Evolutionary conservation across 2,888 invertebrate species (phyloP).

Genomic region (Penaeus monodon): DNA sequence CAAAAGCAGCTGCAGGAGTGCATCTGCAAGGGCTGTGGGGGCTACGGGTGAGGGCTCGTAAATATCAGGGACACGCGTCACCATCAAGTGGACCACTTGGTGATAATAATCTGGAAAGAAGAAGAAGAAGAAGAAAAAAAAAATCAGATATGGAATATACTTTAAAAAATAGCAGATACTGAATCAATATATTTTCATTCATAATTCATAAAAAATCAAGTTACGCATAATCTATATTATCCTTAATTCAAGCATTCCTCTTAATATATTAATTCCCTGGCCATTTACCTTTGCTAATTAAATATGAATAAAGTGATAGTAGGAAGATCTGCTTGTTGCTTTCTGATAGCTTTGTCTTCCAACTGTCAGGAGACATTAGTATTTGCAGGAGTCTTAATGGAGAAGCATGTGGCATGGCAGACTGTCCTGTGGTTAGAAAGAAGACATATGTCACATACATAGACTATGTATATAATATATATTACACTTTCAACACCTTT

Average conservation of each 20-base stretch:
- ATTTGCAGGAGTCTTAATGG: conserved; percentile 46
- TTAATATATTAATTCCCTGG: too few relatives aligned
- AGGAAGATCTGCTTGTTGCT: conserved; percentile 43
- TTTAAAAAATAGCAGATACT: not conserved
- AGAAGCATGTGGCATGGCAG: conserved; percentile 34
- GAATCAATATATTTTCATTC: too few relatives aligned
- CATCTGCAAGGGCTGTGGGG: conserved; percentile 57
- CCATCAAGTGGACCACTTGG: conserved; percentile 48
- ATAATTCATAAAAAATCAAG: too few relatives aligned
- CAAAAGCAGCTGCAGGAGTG: conserved; percentile 53
- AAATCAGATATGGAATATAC: not conserved
- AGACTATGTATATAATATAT: not conserved
- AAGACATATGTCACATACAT: not conserved
- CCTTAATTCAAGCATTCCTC: too few relatives aligned
- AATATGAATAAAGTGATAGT: conserved; percentile 32
- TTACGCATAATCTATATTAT: too few relatives aligned
- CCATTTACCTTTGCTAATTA: conserved; percentile 41
- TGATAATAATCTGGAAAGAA: conserved; percentile 64
- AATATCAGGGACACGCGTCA: conserved; percentile 58
- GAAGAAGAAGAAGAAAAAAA: too few relatives aligned
- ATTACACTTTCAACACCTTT: too few relatives aligned
- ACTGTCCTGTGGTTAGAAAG: conserved; percentile 1
- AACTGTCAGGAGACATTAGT: conserved; percentile 24
- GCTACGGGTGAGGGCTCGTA: conserved; percentile 47
- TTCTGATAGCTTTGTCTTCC: conserved; percentile 36